These are phyloP conservation scores for Cebus imitator DNA, from an alignment of 2,113 vertebrate species.

Conservation along the genomic window DNA sequence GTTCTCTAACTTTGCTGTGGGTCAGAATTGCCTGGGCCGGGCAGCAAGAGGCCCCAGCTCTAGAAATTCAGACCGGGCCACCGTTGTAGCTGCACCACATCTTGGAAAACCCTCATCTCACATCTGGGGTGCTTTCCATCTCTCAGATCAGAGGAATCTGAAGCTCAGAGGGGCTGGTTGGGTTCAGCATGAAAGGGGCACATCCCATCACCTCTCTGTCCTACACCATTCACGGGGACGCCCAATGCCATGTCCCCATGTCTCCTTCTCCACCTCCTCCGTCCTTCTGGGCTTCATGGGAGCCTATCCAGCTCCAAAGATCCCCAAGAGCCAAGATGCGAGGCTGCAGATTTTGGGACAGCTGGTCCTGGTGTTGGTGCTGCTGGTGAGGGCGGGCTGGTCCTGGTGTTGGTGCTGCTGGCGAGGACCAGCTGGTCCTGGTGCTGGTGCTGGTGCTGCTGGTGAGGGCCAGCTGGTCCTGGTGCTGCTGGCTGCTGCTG, in stretches of 20 bases:
- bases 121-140: rapidly evolving
- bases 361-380: not conserved
- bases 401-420: not conserved
- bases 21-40: not conserved
- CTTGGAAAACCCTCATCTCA: not conserved
- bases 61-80: not conserved
- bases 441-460: not conserved
- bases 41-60: rapidly evolving
- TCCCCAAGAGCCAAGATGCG: not conserved
- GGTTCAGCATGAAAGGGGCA: not conserved
- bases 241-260: rapidly evolving
- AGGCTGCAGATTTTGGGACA: not conserved
- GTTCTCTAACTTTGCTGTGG: not conserved
- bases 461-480: rapidly evolving
- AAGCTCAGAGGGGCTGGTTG: not conserved
- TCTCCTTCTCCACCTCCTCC: not conserved
- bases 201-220: rapidly evolving
- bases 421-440: rapidly evolving
- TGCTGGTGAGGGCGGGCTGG: rapidly evolving
- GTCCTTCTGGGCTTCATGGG: too few relatives aligned
- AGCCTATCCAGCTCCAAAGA: not conserved
- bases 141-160: not conserved
- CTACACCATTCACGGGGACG: rapidly evolving
- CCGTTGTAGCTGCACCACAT: not conserved
- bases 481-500: rapidly evolving